These are phyloP conservation scores for Callimico goeldii DNA, from an alignment of 2,797 vertebrate genomes.

Conservation along the genomic window DNA sequence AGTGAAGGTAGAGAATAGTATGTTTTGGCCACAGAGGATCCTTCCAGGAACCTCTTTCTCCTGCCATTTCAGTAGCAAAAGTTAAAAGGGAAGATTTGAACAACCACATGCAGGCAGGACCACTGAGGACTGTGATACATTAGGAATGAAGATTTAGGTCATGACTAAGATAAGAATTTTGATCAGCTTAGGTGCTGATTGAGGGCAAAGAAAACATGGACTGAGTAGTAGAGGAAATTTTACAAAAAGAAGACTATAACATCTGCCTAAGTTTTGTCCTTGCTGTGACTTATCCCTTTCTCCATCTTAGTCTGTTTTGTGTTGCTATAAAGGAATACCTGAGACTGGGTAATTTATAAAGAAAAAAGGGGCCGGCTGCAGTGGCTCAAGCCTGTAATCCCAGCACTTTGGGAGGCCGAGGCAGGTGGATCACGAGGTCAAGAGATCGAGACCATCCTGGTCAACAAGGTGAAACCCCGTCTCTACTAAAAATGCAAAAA, in stretches of 20 bases:
- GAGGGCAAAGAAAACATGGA: background rate
- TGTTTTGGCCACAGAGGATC: background rate
- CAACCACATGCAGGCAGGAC: background rate
- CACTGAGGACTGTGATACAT: background rate
- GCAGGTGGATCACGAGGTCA: too few species aligned
- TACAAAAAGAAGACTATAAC: background rate
- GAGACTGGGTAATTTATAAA: background rate
- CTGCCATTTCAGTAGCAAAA: background rate
- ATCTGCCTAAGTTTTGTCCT: background rate
- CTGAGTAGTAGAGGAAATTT: background rate
- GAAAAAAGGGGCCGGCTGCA: background rate
- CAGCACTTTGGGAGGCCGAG: too few species aligned
- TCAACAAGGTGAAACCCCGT: too few species aligned
- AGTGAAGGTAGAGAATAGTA: background rate
- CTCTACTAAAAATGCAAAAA: too few species aligned
- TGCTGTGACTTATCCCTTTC: background rate
- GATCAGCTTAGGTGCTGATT: background rate
- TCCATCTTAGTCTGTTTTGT: background rate
- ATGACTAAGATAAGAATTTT: background rate
- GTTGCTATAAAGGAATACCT: background rate
- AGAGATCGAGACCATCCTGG: too few species aligned
- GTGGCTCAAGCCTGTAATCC: too few species aligned
- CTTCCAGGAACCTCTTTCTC: background rate
- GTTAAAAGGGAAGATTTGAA: background rate
- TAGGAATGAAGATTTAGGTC: background rate